phyloP scores from a whole-genome alignment of 1,140 invertebrate species.

The Microplitis demolitor region DNA sequence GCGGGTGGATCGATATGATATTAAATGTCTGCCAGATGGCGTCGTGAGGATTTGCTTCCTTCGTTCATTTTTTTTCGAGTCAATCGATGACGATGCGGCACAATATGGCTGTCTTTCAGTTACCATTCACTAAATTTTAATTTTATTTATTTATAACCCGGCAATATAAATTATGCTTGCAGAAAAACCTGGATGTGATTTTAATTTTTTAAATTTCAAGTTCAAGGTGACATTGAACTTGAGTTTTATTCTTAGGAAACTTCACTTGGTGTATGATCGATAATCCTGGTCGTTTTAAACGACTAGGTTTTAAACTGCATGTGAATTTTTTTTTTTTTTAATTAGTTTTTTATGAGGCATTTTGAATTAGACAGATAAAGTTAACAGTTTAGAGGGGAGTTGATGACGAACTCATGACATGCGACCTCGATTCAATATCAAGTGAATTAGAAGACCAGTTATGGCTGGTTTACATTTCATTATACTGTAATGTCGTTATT shows the following conservation, averaged over 20 bases:
- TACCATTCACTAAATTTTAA: slow-evolving; percentile 10
- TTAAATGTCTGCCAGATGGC: slow-evolving; percentile 48
- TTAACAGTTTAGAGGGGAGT: background rate
- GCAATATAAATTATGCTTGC: too few species aligned
- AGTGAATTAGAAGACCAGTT: slow-evolving; percentile 17
- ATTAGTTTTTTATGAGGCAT: too few species aligned
- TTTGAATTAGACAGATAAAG: background rate
- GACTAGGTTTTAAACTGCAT: too few species aligned
- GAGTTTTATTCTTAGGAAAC: too few species aligned
- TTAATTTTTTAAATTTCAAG: too few species aligned
- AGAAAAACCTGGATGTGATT: too few species aligned
- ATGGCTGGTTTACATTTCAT: slow-evolving; percentile 8
- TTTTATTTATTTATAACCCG: too few species aligned
- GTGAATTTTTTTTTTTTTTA: too few species aligned
- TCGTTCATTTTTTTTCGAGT: slow-evolving; percentile 13
- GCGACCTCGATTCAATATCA: slow-evolving; percentile 15
- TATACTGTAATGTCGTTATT: background rate
- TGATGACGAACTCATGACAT: background rate
- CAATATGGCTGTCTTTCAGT: slow-evolving; percentile 51
- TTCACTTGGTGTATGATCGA: too few species aligned
- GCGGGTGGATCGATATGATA: slow-evolving; percentile 46
- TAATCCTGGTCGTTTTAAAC: too few species aligned
- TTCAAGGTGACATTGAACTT: slow-evolving; percentile 23
- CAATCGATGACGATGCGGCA: slow-evolving; percentile 56
- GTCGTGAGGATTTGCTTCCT: slow-evolving; percentile 34